Evolutionary conservation across 2,113 vertebrate species (phyloP), one percentile per base, ranked within the genome.

Genomic region (Poeciliopsis retropinna): DNA sequence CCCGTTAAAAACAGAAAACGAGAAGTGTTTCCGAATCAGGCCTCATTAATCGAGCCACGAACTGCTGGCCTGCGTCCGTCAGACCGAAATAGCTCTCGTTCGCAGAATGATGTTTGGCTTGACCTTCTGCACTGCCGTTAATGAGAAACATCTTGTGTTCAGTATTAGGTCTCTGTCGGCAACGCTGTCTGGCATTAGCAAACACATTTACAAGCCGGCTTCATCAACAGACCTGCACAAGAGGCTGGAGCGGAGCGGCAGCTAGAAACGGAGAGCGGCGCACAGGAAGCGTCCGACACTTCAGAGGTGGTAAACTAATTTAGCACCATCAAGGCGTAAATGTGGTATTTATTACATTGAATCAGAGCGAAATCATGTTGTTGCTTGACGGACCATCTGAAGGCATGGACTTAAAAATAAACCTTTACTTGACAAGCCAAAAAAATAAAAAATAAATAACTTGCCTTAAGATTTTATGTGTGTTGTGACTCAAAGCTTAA

Each of bases 101-200:
- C 5, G 8, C 37, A n/a, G 11, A 28, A 12, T 71, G 69, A 71
- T 62, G 30, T 25, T 72, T 9, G 7, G 28, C 22, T 30, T 61
- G 34, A 73, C 39, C 28, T 63, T 41, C 31, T 11, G 10, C 60
- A 3, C 70, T 31, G 60, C 70, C 11, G 60, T 64, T 61, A 62
- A 41, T 47, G 39, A 64, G 28, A 73, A 73, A n/a, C 19, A 64
- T 31, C 29, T 64, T 39, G 25, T 39, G 29, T 72, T 30, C 22
- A 39, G 25, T 27, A n/a, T 37, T 28, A 15, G 28, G 51, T 37
- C 34, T 44, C 32, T 28, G 54, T 61, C 31, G 2, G 7, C 28
- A 11, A 37, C 10, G 31, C 6, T 61, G n/a, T 60, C 69, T 71
- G 57, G 32, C 25, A 6, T 71, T 39, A 29, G 5, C n/a, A 60